These are phyloP conservation scores for Montipora foliosa DNA, from an alignment of 64 coral and sea anemone genomes.

Conservation along the genomic window DNA sequence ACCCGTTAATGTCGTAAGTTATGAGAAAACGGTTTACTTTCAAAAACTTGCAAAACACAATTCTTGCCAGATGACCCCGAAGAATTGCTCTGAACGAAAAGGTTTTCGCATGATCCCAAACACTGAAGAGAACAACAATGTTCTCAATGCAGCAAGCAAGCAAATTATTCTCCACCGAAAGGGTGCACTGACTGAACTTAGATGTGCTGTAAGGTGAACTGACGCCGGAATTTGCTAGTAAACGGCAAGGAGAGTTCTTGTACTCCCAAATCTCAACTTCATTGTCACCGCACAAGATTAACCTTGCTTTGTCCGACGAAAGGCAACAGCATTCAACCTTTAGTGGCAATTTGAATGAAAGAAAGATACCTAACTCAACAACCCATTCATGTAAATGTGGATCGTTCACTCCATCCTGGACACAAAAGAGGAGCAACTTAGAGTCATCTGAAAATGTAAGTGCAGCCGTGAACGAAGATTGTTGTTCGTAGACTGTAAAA, in stretches of 20 bases:
- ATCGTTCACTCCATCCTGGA: no score
- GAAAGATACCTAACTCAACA: background rate
- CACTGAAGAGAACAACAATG: conserved; percentile 19
- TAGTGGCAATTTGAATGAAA: background rate
- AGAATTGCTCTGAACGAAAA: background rate
- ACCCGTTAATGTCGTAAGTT: background rate
- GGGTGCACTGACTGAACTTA: conserved; percentile 13
- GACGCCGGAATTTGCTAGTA: background rate
- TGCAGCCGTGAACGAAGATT: no score
- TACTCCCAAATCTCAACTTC: background rate
- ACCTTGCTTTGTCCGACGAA: background rate
- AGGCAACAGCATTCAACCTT: background rate
- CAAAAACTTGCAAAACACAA: conserved; percentile 46
- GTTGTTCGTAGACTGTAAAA: no score
- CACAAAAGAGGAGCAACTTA: background rate
- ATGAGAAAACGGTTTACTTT: conserved; percentile 50
- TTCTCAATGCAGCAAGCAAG: conserved; percentile 52
- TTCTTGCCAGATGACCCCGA: conserved; percentile 18
- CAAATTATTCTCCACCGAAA: conserved; percentile 8
- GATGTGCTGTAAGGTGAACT: background rate
- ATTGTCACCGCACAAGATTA: no score
- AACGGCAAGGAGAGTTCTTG: no score
- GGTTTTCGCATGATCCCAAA: background rate
- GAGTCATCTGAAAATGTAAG: background rate
- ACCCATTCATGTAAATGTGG: background rate